Conservation (phyloP, 2,888 invertebrate species). For the Stenichneumon culpator region DNA sequence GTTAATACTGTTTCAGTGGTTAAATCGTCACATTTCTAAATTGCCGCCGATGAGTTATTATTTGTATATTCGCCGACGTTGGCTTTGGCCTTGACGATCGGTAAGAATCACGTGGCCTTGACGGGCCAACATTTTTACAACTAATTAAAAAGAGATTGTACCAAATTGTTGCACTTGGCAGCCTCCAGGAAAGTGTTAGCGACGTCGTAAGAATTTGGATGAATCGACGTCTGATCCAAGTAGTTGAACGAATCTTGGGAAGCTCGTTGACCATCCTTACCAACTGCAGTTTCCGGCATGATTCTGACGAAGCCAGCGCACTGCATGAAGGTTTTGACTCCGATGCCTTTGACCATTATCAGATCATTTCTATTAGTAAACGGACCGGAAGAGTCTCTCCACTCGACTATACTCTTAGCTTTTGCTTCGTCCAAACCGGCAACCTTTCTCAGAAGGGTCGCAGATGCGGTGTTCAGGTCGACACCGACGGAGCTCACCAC, state of each 20-base stretch:
- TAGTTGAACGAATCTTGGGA: conserved; percentile 67
- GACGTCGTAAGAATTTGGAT: conserved; percentile 95
- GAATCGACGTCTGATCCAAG: conserved; percentile 94
- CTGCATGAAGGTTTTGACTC: conserved; percentile 94
- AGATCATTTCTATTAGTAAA: conserved; percentile 92
- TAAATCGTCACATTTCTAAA: conserved; percentile 90
- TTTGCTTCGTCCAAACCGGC: conserved; percentile 93
- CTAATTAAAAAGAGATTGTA: conserved; percentile 67
- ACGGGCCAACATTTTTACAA: conserved; percentile 56
- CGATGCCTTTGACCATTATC: conserved; percentile 92
- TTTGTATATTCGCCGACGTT: conserved; percentile 88
- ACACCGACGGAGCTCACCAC: conserved; percentile 98
- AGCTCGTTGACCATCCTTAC: conserved; percentile 3
- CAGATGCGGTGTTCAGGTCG: conserved; percentile 95
- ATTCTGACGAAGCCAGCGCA: conserved; percentile 95
- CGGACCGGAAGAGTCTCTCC: conserved; percentile 90
- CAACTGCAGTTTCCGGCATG: conserved; percentile 84
- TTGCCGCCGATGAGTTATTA: conserved; percentile 74
- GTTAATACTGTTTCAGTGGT: conserved; percentile 88
- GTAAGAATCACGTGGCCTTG: conserved; percentile 84
- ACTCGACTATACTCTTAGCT: conserved; percentile 92
- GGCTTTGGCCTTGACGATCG: conserved; percentile 90
- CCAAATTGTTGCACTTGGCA: conserved; percentile 85
- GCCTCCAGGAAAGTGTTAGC: conserved; percentile 87
- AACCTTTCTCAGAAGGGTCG: conserved; percentile 92